Evolutionary conservation across 1,140 invertebrate genomes (phyloP).

Genomic region (Hetaerina americana): DNA sequence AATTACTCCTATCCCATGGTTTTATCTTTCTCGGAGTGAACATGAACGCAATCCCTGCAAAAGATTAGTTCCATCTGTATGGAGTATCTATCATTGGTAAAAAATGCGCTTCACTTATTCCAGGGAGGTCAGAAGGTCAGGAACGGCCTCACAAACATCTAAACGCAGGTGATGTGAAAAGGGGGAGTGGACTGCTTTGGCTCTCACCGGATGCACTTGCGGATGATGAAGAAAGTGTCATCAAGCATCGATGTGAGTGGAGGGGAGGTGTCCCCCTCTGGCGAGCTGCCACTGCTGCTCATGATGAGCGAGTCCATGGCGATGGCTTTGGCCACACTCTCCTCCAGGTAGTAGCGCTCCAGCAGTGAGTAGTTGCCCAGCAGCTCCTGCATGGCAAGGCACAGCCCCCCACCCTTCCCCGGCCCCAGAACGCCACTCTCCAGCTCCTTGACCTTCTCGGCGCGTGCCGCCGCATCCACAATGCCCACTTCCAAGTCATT

Average conservation of each 20-base stretch:
- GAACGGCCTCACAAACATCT: too few species aligned
- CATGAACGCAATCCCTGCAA: too few species aligned
- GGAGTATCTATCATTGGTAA: too few species aligned
- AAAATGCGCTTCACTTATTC: too few species aligned
- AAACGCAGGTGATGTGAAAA: too few species aligned
- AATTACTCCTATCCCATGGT: too few species aligned
- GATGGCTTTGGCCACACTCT: constrained; percentile 90
- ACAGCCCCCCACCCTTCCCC: constrained; percentile 40
- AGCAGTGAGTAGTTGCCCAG: constrained; percentile 81
- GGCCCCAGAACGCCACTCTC: background rate
- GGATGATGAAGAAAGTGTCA: constrained; percentile 95
- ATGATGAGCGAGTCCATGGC: constrained; percentile 61
- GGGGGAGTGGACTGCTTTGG: too few species aligned
- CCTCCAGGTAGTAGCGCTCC: constrained; percentile 92
- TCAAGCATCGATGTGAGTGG: constrained; percentile 89
- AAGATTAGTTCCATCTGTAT: too few species aligned
- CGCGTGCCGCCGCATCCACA: constrained; percentile 37
- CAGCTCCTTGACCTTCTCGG: constrained; percentile 27
- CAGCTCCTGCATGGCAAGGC: constrained; percentile 76
- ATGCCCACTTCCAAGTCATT: constrained; percentile 53
- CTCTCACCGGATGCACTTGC: constrained; percentile 78
- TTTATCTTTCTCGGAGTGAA: too few species aligned
- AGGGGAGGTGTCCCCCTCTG: constrained; percentile 43
- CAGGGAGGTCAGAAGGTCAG: too few species aligned
- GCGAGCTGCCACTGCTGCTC: constrained; percentile 8